Conservation (phyloP, 2,797 vertebrate species). For the Chrosomus eos region DNA sequence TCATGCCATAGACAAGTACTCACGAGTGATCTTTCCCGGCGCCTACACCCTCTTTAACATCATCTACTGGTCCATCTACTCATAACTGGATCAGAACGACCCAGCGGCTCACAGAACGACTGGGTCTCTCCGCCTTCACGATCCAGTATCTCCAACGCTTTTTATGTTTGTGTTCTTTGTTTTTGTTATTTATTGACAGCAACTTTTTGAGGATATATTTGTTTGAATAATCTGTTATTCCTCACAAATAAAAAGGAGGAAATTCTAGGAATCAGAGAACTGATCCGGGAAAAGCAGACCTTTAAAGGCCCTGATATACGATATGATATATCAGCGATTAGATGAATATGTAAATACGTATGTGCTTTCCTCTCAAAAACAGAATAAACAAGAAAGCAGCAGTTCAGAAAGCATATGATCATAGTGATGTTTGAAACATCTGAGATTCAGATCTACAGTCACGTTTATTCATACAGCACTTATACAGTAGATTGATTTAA, state of each 20-base stretch:
- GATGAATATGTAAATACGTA: not conserved
- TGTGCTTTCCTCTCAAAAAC: not conserved
- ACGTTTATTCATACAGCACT: not conserved
- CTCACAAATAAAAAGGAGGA: not conserved
- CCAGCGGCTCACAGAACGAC: not conserved
- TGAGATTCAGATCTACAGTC: not conserved
- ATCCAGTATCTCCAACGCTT: constrained; percentile 67
- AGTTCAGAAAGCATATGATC: not conserved
- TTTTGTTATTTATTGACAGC: not conserved
- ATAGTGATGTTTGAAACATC: not conserved
- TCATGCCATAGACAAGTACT: constrained; percentile 97
- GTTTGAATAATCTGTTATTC: not conserved
- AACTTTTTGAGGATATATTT: not conserved
- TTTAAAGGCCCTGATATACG: not conserved
- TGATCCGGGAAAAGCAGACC: not conserved
- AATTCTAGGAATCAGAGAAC: not conserved
- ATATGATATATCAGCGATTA: not conserved
- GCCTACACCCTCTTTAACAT: constrained; percentile 96
- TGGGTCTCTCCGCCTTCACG: constrained; percentile 66
- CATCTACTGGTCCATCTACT: constrained; percentile 98
- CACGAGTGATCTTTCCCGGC: constrained; percentile 91
- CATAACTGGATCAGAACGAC: constrained; percentile 66
- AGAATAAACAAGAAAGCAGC: not conserved
- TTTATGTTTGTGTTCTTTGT: not conserved
- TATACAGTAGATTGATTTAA: too few species aligned